A percentile compares a stretch with the other conserved stretches of the same genome.
Evolutionary conservation across 2,113 vertebrate species (phyloP).

Genomic region (Callaeas wilsoni): DNA sequence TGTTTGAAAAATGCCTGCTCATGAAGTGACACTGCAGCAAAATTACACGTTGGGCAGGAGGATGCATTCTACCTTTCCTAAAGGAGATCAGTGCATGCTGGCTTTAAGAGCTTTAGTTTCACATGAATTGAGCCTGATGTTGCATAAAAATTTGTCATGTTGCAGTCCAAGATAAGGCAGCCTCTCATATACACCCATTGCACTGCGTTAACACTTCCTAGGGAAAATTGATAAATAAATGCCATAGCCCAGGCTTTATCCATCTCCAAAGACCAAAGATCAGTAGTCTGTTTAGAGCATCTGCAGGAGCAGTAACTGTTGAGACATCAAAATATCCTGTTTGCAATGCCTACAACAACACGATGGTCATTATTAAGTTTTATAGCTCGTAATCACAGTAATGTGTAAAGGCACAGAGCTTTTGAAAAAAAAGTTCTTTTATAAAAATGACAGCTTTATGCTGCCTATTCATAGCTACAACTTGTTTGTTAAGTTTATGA

Average conservation of each 20-base stretch:
- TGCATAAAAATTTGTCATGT: not conserved
- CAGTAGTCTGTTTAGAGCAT: not conserved
- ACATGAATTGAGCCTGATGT: not conserved
- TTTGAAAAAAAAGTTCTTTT: not conserved
- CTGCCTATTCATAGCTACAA: not conserved
- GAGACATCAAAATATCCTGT: not conserved
- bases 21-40: not conserved
- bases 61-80: not conserved
- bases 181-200: not conserved
- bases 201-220: not conserved
- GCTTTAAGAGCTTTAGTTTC: conserved; percentile 3
- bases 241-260: not conserved
- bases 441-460: not conserved
- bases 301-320: not conserved
- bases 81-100: not conserved
- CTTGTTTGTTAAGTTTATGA: not conserved
- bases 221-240: not conserved
- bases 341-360: not conserved
- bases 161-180: not conserved
- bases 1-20: not conserved
- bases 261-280: not conserved
- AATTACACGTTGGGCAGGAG: not conserved
- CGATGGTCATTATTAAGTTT: not conserved
- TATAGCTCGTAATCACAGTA: not conserved
- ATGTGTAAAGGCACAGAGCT: not conserved